Evolutionary conservation across 1,140 invertebrate species (phyloP).

Genomic region (Drosophila erecta): DNA sequence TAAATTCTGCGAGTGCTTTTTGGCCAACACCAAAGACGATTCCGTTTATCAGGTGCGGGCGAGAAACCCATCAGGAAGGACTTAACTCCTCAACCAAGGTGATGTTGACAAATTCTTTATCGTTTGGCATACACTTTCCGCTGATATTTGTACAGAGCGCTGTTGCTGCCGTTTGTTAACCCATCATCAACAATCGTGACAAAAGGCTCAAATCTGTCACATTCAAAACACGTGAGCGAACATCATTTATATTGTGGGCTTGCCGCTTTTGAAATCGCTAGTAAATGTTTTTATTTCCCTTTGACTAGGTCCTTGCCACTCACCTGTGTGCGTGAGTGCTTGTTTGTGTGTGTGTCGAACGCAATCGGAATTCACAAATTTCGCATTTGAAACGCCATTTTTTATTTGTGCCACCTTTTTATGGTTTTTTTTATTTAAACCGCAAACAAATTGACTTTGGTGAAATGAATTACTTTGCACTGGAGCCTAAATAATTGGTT

Average conservation of each 20-base stretch:
- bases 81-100: constrained; percentile 40
- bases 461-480: constrained; percentile 62
- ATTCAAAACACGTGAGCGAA: constrained; percentile 75
- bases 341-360: constrained; percentile 52
- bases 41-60: constrained; percentile 44
- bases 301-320: constrained; percentile 47
- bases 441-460: constrained; percentile 63
- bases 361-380: constrained; percentile 76
- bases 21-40: constrained; percentile 6
- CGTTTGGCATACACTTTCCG: constrained; percentile 51
- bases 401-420: constrained; percentile 39
- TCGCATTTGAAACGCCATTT: constrained; percentile 70
- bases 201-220: constrained; percentile 81
- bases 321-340: constrained; percentile 21
- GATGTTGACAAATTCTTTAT: constrained; percentile 75
- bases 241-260: constrained; percentile 78
- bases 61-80: constrained; percentile 48
- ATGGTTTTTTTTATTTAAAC: constrained; percentile 21
- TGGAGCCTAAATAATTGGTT: constrained; percentile 43
- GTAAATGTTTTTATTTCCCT: constrained; percentile 72
- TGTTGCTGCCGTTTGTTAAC: constrained; percentile 46
- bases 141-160: constrained; percentile 42
- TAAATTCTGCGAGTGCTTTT: constrained; percentile 4
- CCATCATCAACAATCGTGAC: constrained; percentile 80
- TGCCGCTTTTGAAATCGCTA: constrained; percentile 48